Base-by-base conservation (phyloP, 2,888 invertebrate genomes). In the Ypsolopha scabrella region DNA sequence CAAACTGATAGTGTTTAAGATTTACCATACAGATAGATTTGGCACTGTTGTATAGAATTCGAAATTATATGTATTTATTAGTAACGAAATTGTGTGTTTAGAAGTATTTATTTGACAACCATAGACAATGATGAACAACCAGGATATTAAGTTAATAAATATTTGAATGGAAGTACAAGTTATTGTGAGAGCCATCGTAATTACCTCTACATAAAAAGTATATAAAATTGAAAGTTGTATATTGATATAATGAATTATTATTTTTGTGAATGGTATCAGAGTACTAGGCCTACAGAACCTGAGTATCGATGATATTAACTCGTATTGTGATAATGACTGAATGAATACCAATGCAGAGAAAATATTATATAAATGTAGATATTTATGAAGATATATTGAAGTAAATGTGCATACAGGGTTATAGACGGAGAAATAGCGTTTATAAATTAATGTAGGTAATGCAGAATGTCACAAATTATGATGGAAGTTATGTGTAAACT, bases 1-100 rank as follows among this genome's bases (percentile, higher is more conserved):
- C 79, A 80, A 80, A 75, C 68, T 72, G 70, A 74, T 78, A 77
- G 63, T 48, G 46, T 39, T 51, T 46, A 38, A 45, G 9, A 47
- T 2, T 24, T 2, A 24, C 24, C 24, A 36, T 13, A 41, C 6
- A 24, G 6, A 34, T 39, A 33, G 6, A 13, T 43, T 6, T 24
- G 7, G 33, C 33, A 33, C 48, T 7, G 10, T 10, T 52, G 44
- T 48, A 52, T 52, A 52, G 14, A 46, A 46, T 52, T 47, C 44
- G 46, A 54, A 51, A 54, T 34, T 9, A 41, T 38, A 47, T 37
- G 46, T 51, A 38, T 41, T 48, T 51, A 51, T 51, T 47, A 14
- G 38, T 53, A 48, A 48, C 43, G 34, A 51, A 48, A 45, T 37
- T 53, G 11, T 47, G 51, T 51, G 35, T 53, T 51, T 41, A 44